These are phyloP conservation scores for Paguma larvata DNA, from an alignment of 2,797 vertebrate species.

Conservation along the genomic window DNA sequence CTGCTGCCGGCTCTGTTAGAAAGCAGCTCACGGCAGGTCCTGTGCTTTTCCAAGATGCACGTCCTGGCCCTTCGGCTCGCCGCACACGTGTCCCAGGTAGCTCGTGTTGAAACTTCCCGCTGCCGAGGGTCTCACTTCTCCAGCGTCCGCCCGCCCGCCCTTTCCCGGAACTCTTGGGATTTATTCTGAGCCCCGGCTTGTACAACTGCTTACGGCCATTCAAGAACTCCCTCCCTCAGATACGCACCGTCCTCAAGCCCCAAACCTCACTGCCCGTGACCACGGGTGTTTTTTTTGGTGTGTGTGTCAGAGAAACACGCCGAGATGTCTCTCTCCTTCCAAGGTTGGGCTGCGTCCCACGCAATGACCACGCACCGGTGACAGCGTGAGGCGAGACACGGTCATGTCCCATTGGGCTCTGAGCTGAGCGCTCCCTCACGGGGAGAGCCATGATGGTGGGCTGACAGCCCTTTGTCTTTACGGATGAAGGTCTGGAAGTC, in stretches of 20 bases:
- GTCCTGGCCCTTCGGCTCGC: background rate
- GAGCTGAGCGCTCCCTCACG: fast-evolving
- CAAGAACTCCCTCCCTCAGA: background rate
- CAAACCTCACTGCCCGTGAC: too few species aligned
- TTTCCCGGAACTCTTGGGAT: slow-evolving; percentile 7
- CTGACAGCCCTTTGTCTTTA: background rate
- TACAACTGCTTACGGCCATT: fast-evolving
- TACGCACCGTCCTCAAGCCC: background rate
- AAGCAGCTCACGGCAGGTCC: background rate
- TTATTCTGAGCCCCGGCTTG: slow-evolving; percentile 49
- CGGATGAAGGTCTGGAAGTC: background rate
- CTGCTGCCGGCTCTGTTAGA: background rate
- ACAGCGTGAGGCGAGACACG: too few species aligned
- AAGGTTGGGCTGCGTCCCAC: fast-evolving
- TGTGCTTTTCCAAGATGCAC: background rate
- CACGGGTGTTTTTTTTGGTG: background rate
- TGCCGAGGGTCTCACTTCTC: slow-evolving; percentile 48
- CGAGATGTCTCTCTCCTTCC: fast-evolving
- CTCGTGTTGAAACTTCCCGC: slow-evolving; percentile 25
- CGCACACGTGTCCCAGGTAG: background rate
- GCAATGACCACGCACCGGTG: fast-evolving
- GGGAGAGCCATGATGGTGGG: fast-evolving
- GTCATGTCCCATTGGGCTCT: background rate
- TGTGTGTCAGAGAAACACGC: fast-evolving
- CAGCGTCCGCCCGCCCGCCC: background rate